phyloP scores from a whole-genome alignment of 2,888 invertebrate genomes.

The Melieria picta region DNA sequence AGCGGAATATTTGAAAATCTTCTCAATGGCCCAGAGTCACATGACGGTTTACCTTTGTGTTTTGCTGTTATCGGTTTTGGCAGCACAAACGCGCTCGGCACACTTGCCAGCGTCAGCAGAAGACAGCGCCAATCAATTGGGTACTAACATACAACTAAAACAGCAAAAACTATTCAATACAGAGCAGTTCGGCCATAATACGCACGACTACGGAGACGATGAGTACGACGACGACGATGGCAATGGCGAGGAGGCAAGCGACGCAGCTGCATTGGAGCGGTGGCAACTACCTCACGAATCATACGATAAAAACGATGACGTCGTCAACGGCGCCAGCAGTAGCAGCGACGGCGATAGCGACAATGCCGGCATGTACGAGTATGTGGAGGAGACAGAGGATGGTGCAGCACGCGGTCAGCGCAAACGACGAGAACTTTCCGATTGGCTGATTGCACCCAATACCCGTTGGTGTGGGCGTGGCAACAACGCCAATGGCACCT shows the following conservation, averaged over 20 bases:
- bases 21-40: no score
- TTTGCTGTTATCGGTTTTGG: not conserved
- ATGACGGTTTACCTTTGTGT: no score
- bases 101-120: conserved; percentile 18
- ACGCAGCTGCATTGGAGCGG: conserved; percentile 34
- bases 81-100: conserved; percentile 15
- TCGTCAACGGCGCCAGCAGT: conserved; percentile 23
- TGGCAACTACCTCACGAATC: conserved; percentile 49
- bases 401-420: conserved; percentile 40
- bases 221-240: conserved; percentile 32
- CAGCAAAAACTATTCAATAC: not conserved
- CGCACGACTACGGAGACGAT: not conserved
- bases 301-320: conserved; percentile 52
- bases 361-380: conserved; percentile 21
- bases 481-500: conserved; percentile 76
- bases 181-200: not conserved
- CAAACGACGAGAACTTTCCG: conserved; percentile 64
- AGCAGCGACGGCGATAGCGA: conserved; percentile 13
- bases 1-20: no score
- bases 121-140: conserved; percentile 18
- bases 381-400: conserved; percentile 4
- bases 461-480: conserved; percentile 96
- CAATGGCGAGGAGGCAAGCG: conserved; percentile 35
- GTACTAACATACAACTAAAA: conserved; percentile 10
- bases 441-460: conserved; percentile 84